A percentile compares a stretch with the other conserved stretches of the same genome.
These are phyloP conservation scores for Macrobrachium rosenbergii DNA, from an alignment of 1,140 invertebrate species.

Conservation along the genomic window DNA sequence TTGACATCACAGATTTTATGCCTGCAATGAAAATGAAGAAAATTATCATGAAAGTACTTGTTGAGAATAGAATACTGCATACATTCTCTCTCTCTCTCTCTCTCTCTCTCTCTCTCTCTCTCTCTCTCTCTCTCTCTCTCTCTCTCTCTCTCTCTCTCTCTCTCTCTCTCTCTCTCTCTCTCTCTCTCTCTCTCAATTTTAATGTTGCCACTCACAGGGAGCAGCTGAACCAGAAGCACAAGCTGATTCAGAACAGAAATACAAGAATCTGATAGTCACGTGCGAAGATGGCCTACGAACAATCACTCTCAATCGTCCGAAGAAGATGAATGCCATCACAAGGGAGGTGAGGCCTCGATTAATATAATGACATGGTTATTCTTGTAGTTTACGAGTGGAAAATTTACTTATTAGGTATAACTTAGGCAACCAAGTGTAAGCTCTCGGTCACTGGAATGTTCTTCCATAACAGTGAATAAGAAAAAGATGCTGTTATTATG, in stretches of 20 bases:
- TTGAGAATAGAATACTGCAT: no score
- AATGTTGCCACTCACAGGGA: background rate
- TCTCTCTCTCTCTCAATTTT: background rate
- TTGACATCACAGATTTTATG: no score
- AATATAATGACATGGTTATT: background rate
- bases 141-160: background rate
- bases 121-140: background rate
- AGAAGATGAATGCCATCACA: conserved; percentile 85
- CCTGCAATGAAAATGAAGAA: no score
- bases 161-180: background rate
- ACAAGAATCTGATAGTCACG: conserved; percentile 59
- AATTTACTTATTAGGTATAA: no score
- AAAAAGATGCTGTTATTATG: no score
- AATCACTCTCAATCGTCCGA: conserved; percentile 82
- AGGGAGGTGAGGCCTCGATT: conserved; percentile 69
- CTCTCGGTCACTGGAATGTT: no score
- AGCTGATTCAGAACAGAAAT: conserved; percentile 52
- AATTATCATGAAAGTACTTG: no score
- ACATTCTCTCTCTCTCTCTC: background rate
- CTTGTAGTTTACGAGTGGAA: no score
- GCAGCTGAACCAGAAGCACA: conserved; percentile 1
- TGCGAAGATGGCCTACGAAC: conserved; percentile 74
- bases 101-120: background rate
- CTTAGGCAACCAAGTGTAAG: no score
- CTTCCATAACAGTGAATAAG: no score